Percentiles rank a stretch among this genome's conserved stretches.
These are phyloP conservation scores for Hymenopus coronatus DNA, from an alignment of 2,888 invertebrate genomes.

Conservation along the genomic window DNA sequence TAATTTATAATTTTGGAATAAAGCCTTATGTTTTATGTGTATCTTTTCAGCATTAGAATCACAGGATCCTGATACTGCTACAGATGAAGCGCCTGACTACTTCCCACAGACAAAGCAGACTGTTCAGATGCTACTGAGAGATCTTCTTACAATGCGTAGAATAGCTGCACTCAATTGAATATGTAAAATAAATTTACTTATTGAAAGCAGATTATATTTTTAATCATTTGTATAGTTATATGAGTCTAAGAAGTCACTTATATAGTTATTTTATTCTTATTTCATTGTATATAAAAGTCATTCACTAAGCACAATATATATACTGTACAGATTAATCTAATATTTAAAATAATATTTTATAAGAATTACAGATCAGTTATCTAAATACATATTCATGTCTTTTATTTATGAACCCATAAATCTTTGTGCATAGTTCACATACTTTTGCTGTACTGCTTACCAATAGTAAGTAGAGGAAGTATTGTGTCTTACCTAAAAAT, in stretches of 20 bases:
- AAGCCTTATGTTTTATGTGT: neutral
- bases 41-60: conserved; percentile 37
- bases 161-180: conserved; percentile 50
- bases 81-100: conserved; percentile 55
- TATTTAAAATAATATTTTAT: neutral
- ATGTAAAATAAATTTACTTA: neutral
- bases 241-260: neutral
- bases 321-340: neutral
- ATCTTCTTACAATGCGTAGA: conserved; percentile 67
- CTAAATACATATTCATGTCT: neutral
- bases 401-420: neutral
- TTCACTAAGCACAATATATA: neutral
- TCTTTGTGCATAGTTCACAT: neutral
- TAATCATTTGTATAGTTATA: neutral
- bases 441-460: too few relatives aligned
- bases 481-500: too few relatives aligned
- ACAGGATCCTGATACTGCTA: conserved; percentile 35
- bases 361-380: neutral
- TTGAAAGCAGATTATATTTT: neutral
- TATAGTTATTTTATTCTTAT: neutral
- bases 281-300: neutral
- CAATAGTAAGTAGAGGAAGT: too few relatives aligned
- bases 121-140: conserved; percentile 69
- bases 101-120: conserved; percentile 70
- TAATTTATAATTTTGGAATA: too few relatives aligned